These are phyloP conservation scores for Formica aserva DNA, from an alignment of 2,888 invertebrate genomes.

Conservation along the genomic window DNA sequence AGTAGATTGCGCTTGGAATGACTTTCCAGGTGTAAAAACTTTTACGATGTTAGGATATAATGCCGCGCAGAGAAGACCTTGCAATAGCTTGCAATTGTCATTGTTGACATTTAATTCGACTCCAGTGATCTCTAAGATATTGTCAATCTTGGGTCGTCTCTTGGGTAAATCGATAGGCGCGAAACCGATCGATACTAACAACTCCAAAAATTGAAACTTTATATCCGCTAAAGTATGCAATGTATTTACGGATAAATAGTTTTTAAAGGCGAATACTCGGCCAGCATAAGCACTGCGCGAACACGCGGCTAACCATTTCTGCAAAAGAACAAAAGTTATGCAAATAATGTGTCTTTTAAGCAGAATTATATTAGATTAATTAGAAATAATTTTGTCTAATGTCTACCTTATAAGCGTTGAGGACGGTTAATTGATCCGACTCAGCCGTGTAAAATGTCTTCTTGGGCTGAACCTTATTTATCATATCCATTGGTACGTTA, in stretches of 20 bases:
- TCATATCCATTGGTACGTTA: constrained; percentile 91
- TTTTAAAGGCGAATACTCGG: constrained; percentile 92
- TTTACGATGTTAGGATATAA: constrained; percentile 97
- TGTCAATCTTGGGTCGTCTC: constrained; percentile 88
- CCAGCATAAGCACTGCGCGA: constrained; percentile 91
- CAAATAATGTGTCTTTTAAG: not conserved
- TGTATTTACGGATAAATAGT: constrained; percentile 93
- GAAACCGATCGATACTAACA: constrained; percentile 90
- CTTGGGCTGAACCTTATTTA: constrained; percentile 90
- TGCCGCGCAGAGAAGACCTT: constrained; percentile 96
- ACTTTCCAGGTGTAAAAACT: constrained; percentile 92
- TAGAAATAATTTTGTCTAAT: not conserved
- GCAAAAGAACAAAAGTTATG: constrained; percentile 54
- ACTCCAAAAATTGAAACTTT: constrained; percentile 92
- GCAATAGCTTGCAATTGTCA: constrained; percentile 91
- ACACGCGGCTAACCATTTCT: constrained; percentile 92
- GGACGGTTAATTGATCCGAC: constrained; percentile 95
- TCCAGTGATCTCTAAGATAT: constrained; percentile 89
- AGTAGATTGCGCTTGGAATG: constrained; percentile 90
- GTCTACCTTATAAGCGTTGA: constrained; percentile 93
- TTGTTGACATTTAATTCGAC: constrained; percentile 91
- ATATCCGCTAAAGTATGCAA: constrained; percentile 95
- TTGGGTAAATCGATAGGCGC: constrained; percentile 89
- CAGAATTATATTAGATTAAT: not conserved
- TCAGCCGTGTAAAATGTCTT: constrained; percentile 92